These are phyloP conservation scores for Trypoxylus dichotomus DNA, from an alignment of 1,140 invertebrate species.

Conservation along the genomic window DNA sequence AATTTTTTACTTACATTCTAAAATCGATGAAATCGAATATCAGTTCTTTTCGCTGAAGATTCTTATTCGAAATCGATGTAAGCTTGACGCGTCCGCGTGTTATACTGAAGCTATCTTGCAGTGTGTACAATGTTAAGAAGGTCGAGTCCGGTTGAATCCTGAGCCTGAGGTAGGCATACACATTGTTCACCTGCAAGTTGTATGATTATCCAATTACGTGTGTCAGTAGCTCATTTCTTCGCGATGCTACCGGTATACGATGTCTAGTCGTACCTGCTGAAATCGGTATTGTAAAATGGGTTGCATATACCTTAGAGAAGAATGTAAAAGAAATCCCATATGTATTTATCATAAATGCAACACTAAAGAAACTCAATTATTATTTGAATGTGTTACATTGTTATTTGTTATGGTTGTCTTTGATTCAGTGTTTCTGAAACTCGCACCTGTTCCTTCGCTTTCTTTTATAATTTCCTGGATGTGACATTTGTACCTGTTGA, in stretches of 20 bases:
- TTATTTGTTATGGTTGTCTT: too few relatives aligned
- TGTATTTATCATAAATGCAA: too few relatives aligned
- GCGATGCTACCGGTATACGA: background rate
- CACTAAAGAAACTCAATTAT: too few relatives aligned
- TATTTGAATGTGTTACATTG: too few relatives aligned
- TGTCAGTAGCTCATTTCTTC: background rate
- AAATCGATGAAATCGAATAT: background rate
- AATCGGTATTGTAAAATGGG: background rate
- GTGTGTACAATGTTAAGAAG: slow-evolving; percentile 21
- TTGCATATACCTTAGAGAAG: background rate
- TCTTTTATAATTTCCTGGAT: too few relatives aligned
- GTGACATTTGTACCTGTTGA: too few relatives aligned
- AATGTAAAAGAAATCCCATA: too few relatives aligned
- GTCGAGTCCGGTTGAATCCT: slow-evolving; percentile 9
- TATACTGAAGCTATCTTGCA: slow-evolving; percentile 9
- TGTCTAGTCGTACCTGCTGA: background rate
- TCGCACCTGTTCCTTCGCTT: too few relatives aligned
- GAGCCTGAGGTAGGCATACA: background rate
- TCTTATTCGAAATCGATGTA: background rate
- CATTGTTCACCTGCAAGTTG: background rate
- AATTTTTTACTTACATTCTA: background rate
- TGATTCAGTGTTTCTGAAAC: too few relatives aligned
- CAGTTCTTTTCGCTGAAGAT: background rate
- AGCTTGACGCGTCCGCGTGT: background rate
- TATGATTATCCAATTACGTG: background rate